Base-by-base conservation (phyloP, 2,113 vertebrate genomes). In the Brienomyrus brachyistius region DNA sequence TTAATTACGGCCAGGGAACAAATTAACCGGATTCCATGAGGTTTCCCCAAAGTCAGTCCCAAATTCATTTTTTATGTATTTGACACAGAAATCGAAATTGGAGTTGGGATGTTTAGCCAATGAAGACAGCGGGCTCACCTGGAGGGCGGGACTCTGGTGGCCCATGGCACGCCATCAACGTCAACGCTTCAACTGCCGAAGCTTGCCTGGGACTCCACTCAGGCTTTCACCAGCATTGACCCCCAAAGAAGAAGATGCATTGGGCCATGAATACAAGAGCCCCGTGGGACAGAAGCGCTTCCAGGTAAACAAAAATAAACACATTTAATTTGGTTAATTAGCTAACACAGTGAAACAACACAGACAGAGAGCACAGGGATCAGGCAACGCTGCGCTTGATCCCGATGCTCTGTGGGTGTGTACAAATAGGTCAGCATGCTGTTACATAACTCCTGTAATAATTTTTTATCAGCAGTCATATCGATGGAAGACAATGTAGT, bases 1-100 rank as follows among this genome's bases (percentile, higher is more conserved):
- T 92, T 94, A 85, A 93, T 93, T 94, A 92, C 92, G 90, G 92
- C 92, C 93, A 93, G 89, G 89, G 92, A 94, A 92, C 91, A 94
- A 93, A 94, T 93, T 92, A 93, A 93, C 92, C 87, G 89, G 91
- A 93, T 93, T 92, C 92, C 90, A 88, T 89, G 48, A 92, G 91
- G 92, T 92, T 93, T 59, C 91, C 92, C 93, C 88, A 50, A 92
- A 93, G 92, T 91, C 88, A 91, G 90, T 91, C 90, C 87, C 80
- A 89, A 90, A 51, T 90, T 83, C 52, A 56, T 90, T 88, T 82
- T 91, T 62, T 56, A 90, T 92, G 88, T 91, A 92, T 90, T 91
- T 92, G 90, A 90, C 91, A 92, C 88, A 90, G 84, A 92, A 92
- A 92, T 91, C 90, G 48, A 90, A 93, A 90, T 93, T 89, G 90